Conservation (phyloP, 1,140 invertebrate species). For the Laupala kohalensis region DNA sequence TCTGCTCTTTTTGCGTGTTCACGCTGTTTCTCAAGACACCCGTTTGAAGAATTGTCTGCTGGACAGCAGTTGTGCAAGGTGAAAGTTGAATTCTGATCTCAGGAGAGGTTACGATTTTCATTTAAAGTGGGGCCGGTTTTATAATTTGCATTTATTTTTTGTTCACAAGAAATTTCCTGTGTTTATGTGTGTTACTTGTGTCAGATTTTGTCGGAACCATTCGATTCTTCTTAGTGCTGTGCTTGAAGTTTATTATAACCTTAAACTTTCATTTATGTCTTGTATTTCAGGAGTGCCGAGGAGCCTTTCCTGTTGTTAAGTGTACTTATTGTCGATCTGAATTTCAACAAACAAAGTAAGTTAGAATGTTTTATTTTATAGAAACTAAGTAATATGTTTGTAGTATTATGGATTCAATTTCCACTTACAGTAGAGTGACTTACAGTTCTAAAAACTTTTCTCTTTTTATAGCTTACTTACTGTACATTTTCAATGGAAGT, state of each 20-base stretch:
- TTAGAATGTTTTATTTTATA: conserved; percentile 15
- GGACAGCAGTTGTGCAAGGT: conserved; percentile 95
- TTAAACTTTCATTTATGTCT: conserved; percentile 26
- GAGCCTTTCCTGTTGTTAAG: conserved; percentile 85
- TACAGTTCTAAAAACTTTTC: too few species aligned
- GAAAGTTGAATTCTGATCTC: conserved; percentile 24
- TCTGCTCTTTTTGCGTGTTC: conserved; percentile 81
- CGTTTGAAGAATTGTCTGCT: conserved; percentile 87
- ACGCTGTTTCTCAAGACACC: conserved; percentile 84
- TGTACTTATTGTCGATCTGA: conserved; percentile 95
- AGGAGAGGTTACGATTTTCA: neutral
- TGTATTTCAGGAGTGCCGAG: conserved; percentile 74
- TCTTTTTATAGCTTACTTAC: too few species aligned
- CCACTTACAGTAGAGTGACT: too few species aligned
- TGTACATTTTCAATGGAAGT: too few species aligned
- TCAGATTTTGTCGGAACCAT: conserved; percentile 1
- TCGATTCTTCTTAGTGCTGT: neutral
- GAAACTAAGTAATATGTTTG: too few species aligned
- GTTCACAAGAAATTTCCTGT: neutral
- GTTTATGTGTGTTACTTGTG: conserved; percentile 11
- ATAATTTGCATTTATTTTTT: conserved; percentile 4
- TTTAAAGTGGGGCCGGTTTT: conserved; percentile 1
- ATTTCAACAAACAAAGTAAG: conserved; percentile 89
- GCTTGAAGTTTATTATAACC: neutral
- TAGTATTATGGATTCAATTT: too few species aligned